Percentiles rank a stretch among this genome's conserved stretches.
Evolutionary conservation across 2,797 vertebrate genomes (phyloP).

Genomic region (Centroberyx gerrardi): DNA sequence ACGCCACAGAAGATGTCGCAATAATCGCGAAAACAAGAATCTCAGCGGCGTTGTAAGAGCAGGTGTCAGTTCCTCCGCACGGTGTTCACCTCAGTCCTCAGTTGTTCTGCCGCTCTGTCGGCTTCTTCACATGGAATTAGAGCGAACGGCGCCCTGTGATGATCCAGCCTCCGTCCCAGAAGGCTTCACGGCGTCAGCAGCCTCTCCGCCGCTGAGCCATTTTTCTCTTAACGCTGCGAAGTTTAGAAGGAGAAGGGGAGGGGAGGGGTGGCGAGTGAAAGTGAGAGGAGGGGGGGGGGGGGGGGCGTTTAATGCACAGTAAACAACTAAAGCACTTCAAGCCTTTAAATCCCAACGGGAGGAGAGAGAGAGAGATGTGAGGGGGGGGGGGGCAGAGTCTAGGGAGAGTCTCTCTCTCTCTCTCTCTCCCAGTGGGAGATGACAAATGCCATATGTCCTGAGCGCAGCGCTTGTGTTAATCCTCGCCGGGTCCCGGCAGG

Average conservation of each 20-base stretch:
- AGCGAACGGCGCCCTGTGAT: conserved; percentile 49
- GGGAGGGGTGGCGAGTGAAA: background rate
- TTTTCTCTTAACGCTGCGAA: conserved; percentile 76
- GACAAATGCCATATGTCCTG: conserved; percentile 87
- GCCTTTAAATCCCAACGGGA: conserved; percentile 81
- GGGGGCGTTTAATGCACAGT: conserved; percentile 79
- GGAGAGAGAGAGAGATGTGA: conserved; percentile 66
- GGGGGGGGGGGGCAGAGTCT: conserved; percentile 47
- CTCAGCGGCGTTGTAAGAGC: conserved; percentile 5
- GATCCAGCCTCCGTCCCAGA: conserved; percentile 36
- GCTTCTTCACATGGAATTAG: conserved; percentile 63
- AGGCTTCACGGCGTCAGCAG: conserved; percentile 75
- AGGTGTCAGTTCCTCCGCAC: conserved; percentile 35
- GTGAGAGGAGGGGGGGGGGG: background rate
- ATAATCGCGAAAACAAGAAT: background rate
- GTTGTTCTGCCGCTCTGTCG: conserved; percentile 1
- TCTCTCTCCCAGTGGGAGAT: conserved; percentile 83
- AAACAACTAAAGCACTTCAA: conserved; percentile 85
- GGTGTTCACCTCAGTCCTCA: no score
- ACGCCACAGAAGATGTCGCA: no score
- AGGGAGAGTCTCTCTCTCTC: conserved; percentile 63
- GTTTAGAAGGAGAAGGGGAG: conserved; percentile 34
- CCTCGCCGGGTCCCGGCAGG: conserved; percentile 78
- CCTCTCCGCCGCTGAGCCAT: conserved; percentile 74
- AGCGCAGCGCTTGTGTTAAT: conserved; percentile 84